Base-by-base conservation (phyloP, 2,888 invertebrate species). In the Elgonia sp. region DNA sequence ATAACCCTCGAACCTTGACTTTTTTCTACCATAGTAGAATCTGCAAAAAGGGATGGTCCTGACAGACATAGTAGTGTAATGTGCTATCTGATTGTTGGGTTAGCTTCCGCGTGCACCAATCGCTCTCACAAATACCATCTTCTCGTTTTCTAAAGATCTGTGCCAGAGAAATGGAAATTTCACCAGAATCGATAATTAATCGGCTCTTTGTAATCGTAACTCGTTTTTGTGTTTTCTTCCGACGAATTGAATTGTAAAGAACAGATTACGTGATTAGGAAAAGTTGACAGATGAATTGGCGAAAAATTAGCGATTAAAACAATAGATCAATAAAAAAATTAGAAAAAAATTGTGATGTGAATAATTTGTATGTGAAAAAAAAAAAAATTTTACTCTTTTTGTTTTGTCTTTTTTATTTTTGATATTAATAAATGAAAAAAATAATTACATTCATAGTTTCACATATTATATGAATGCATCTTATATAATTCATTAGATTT, bases 161-260 rank as follows among this genome's bases (percentile, higher is more conserved):
- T 90, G 88, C 87, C 86, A 86, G 87, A 87, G 82, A 84, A 89
- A 87, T 80, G 84, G 67, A 79, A 39, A 63, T 85, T 87, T 83
- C 79, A 57, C 81, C 70, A 18, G 82, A 82, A 75, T 60, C 60
- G 39, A 63, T 29, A 82, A 50, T 73, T 21, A 80, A 80, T 63
- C 62, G 37, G 20, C n/a, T n/a, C 70, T 62, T 75, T 75, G 75
- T 83, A 75, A 75, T 75, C 60, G 60, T 75, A 67, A 67, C 67
- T 73, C 53, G 82, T 67, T 63, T 76, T 50, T 18, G 50, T 29
- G 46, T 79, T 79, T 72, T 63, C 76, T 84, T 60, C 39, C 3
- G 18, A 12, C 53, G 29, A 70, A n/a, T 76, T 69, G 18, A 60
- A 57, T 55, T 84, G 65, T 72, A 70, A 70, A 46, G 65, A 77